Base-by-base conservation (phyloP, 2,888 invertebrate genomes). In the Apodemia duryi region DNA sequence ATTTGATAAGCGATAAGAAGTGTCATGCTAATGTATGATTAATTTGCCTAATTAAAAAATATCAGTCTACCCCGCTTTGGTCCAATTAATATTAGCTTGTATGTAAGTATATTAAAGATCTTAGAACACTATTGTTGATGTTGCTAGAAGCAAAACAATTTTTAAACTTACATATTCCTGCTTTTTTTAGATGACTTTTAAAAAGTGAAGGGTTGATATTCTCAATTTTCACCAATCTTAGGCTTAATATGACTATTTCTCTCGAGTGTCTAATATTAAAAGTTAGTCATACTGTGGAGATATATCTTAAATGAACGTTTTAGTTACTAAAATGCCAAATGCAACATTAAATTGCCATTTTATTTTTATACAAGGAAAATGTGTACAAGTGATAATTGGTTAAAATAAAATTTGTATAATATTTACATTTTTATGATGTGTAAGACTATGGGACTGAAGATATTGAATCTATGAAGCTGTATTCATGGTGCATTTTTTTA, bases 401-500 rank as follows among this genome's bases (percentile, higher is more conserved):
- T 57, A 29, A 57, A 29, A 13, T 29, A 57, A 57, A 57, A 57
- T 57, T 57, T 57, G 57, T 57, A 57, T 57, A 57, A 57, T 57
- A 57, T 32, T 57, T 57, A 57, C 57, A 57, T 57, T 6, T 57
- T 57, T 57, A 29, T 57, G 32, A 13, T 32, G 13, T 32, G 57
- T 57, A 29, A 29, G 32, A 57, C 57, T 57, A 32, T 57, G 28
- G 57, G 57, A 57, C 57, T 57, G 57, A 51, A 61, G 21, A 64
- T 54, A 61, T 65, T 65, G 46, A 65, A 65, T 61, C 64, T 61
- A 61, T 61, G 35, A 51, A 65, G 64, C 61, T 65, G 61, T 49
- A 61, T 65, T 65, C 51, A 61, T 49, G 64, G 61, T 65, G 64
- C 64, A 65, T 65, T 65, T 65, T 64, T 65, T 65, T 51, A 28